These are phyloP conservation scores for Bergia puertoricense DNA, from an alignment of 92 coral and sea anemone species.

Conservation along the genomic window DNA sequence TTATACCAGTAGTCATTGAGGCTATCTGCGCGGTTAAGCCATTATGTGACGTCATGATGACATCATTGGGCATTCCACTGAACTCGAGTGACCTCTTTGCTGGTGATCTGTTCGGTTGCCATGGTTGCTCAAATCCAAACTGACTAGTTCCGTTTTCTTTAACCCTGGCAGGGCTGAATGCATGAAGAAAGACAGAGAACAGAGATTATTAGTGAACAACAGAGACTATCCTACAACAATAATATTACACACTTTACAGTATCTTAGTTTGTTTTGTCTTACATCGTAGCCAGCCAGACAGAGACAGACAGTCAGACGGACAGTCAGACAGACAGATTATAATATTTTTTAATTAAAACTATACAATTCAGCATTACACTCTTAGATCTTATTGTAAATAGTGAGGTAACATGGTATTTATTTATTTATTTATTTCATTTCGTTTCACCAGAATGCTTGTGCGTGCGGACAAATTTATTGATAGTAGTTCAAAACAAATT, in stretches of 20 bases:
- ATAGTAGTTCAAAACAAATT: too few relatives aligned
- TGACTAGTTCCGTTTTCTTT: slow-evolving; percentile 90
- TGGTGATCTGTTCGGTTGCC: slow-evolving; percentile 94
- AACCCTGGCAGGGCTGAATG: slow-evolving; percentile 90
- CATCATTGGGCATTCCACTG: slow-evolving; percentile 32
- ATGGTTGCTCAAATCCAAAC: slow-evolving; percentile 95
- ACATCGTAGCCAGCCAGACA: too few relatives aligned
- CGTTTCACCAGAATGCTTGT: too few relatives aligned
- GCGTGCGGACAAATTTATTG: too few relatives aligned
- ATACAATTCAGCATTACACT: too few relatives aligned
- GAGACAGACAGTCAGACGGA: too few relatives aligned
- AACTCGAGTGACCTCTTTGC: slow-evolving; percentile 61
- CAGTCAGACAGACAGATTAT: too few relatives aligned
- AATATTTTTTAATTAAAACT: too few relatives aligned
- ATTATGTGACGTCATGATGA: slow-evolving; percentile 42
- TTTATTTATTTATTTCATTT: too few relatives aligned
- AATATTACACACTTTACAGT: not conserved
- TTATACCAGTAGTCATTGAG: slow-evolving; percentile 33
- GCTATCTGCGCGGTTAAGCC: slow-evolving; percentile 43
- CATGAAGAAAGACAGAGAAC: slow-evolving; percentile 45
- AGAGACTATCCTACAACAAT: not conserved
- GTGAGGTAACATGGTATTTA: too few relatives aligned
- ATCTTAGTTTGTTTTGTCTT: too few relatives aligned
- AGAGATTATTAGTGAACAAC: slow-evolving; percentile 23
- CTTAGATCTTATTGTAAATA: too few relatives aligned